Evolutionary conservation across 2,113 vertebrate genomes (phyloP), one percentile per base, ranked within the genome.

Genomic region (Erpornis zantholeuca): DNA sequence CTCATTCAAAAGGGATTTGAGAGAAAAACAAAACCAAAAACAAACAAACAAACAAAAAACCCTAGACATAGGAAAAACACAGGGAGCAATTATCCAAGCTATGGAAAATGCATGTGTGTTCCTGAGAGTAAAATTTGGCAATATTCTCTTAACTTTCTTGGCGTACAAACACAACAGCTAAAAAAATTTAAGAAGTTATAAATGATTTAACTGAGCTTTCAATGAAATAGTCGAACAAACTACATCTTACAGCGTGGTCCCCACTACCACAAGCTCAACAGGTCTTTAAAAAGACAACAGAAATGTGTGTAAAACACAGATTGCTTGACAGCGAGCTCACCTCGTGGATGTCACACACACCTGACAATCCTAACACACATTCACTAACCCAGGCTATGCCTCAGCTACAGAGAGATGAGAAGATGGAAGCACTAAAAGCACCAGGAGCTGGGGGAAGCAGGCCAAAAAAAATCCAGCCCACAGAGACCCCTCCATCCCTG

Each of bases 401-500:
- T 75, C 44, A n/a, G 60, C 44, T 42, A 36, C 22, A 24, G 52
- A 42, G 3, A 36, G 25, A 59, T 29, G 2, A 75, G 63, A 17
- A 53, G 27, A 3, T 23, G 25, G 63, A 73, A 49, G 33, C 42
- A 21, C n/a, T 21, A 23, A 84, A 82, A 12, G 15, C 25, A 60
- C 47, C 52, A 31, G 2, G 11, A 10, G 10, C 21, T 27, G 31
- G 11, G 14, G 36, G 40, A 42, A 35, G 24, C 3, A 33, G 2
- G 21, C 27, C 21, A 19, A 5, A 36, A 19, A 5, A 13, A 7
- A 14, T 5, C 29, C 35, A 76, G 40, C 21, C 12, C 5, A 0
- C 0, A 0, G 52, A 66, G 11, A n/a, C 3, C 7, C 1, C 36
- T 42, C n/a, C 7, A 2, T 10, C 12, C 23, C 28, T 2, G 6